Evolutionary conservation across 2,797 vertebrate genomes (phyloP), one percentile per base, ranked within the genome.

Genomic region (Peromyscus melanophrys): DNA sequence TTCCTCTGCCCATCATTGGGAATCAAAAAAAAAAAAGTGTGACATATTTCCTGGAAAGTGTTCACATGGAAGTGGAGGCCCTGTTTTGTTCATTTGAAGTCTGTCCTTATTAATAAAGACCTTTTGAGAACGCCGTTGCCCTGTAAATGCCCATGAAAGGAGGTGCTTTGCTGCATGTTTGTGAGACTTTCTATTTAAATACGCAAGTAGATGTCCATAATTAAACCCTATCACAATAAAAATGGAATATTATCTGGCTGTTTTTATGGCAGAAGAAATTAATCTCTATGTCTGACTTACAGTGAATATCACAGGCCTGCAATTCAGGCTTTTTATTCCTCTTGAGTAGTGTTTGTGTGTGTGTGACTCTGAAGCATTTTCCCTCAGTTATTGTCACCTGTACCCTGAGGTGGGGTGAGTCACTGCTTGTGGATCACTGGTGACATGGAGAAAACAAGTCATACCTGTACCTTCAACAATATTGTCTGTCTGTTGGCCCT

Each of bases 71-170:
- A 17, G 14, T 69, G 21, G 78, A 61, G 19, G 9, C 8, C 57
- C 59, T 92, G 10, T 78, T 94, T 95, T 92, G 67, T 82, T 97
- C 83, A 80, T 87, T 85, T 88, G 76, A 84, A 63, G 37, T 89
- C 71, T 75, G 95, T 90, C 89, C 34, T 93, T 96, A 65, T 71
- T 88, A 93, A 73, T 65, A 94, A 94, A 87, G 86, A 86, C 37
- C 40, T 77, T 94, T 96, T 96, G 83, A 96, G 94, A 96, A 92
- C 25, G 3, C 11, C 25, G 37, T 91, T 96, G 55, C 63, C 43
- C 78, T 96, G 31, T 89, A 90, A 97, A 95, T 91, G 57, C 46
- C 92, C 88, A 95, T 89, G 80, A 95, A 97, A 93, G 91, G 73
- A 80, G 77, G 77, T 92, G 40, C 5, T 83, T 96, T 90, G 94